phyloP scores from a whole-genome alignment of 2,113 vertebrate species.

The Pituophis catenifer region DNA sequence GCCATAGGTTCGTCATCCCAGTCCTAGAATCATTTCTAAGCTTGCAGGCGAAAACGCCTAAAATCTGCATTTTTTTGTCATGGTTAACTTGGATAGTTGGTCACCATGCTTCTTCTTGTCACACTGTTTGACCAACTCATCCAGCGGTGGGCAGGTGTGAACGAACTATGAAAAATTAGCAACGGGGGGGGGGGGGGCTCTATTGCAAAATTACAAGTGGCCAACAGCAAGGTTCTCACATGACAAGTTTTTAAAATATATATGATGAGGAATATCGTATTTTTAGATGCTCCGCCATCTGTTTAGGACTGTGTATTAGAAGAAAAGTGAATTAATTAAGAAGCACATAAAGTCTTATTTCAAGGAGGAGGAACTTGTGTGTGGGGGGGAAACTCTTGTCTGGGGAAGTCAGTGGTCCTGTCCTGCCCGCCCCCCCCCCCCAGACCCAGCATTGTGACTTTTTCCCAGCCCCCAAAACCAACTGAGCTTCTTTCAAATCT shows the following conservation, averaged over 20 bases:
- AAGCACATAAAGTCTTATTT: background rate
- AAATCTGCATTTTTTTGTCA: background rate
- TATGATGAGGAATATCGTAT: background rate
- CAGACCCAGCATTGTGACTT: background rate
- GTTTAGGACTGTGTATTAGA: background rate
- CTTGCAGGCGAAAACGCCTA: no score
- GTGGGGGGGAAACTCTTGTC: no score
- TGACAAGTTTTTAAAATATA: no score
- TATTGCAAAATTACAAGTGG: background rate
- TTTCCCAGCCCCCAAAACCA: background rate
- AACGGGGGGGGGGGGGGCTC: no score
- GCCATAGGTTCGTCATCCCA: no score
- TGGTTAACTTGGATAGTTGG: background rate
- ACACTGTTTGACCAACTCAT: background rate
- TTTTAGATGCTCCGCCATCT: background rate
- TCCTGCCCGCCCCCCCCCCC: fast-evolving
- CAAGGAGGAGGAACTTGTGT: background rate
- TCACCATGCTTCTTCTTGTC: background rate
- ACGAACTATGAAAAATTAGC: background rate
- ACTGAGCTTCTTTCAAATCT: background rate
- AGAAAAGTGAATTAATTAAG: background rate
- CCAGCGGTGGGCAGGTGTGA: background rate
- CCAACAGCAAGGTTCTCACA: background rate
- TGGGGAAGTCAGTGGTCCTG: background rate
- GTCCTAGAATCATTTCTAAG: background rate